These are phyloP conservation scores for Synanthedon vespiformis DNA, from an alignment of 2,888 invertebrate species.

Conservation along the genomic window DNA sequence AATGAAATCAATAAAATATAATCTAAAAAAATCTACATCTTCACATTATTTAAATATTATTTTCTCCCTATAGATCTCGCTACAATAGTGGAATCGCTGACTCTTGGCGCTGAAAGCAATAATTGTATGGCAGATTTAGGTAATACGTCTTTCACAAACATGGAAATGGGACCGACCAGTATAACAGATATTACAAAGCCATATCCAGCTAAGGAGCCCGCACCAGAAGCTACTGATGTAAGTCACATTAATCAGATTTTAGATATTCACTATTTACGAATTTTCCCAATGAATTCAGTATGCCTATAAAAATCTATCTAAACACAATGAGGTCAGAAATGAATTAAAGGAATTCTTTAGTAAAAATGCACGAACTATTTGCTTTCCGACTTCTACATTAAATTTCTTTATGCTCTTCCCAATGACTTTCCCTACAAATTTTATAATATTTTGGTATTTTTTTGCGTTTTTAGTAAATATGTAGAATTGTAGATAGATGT, in stretches of 20 bases:
- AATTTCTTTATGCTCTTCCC: too few relatives aligned
- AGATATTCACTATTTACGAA: neutral
- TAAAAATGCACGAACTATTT: too few relatives aligned
- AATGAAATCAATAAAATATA: too few relatives aligned
- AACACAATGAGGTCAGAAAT: too few relatives aligned
- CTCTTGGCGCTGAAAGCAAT: slow-evolving; percentile 75
- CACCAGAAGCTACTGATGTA: slow-evolving; percentile 53
- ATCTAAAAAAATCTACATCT: too few relatives aligned
- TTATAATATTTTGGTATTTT: too few relatives aligned
- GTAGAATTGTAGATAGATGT: too few relatives aligned
- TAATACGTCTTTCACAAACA: slow-evolving; percentile 59
- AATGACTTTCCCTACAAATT: too few relatives aligned
- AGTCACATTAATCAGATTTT: slow-evolving; percentile 7
- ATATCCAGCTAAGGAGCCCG: slow-evolving; percentile 62
- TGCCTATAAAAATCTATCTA: slow-evolving; percentile 1
- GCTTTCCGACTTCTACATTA: too few relatives aligned
- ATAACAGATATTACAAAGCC: slow-evolving; percentile 67
- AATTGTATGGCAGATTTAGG: slow-evolving; percentile 66
- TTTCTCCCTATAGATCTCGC: slow-evolving; percentile 73
- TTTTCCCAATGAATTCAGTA: neutral
- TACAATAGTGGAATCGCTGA: slow-evolving; percentile 86
- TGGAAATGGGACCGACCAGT: slow-evolving; percentile 67
- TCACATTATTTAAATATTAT: too few relatives aligned
- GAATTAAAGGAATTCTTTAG: too few relatives aligned
- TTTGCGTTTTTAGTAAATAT: too few relatives aligned